Conservation (phyloP, 2,113 vertebrate species). For the Python bivittatus region DNA sequence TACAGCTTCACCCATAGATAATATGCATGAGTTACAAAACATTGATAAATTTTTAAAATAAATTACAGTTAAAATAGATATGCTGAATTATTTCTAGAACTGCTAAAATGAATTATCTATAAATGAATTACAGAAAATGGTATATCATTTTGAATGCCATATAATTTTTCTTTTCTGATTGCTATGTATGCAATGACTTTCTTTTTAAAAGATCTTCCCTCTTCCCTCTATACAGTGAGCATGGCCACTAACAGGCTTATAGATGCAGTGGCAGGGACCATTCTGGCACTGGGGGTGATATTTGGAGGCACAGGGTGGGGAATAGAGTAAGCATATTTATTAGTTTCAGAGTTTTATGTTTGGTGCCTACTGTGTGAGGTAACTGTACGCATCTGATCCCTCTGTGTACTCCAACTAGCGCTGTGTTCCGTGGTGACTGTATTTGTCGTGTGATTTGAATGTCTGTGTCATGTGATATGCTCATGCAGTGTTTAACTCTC, state of each 20-base stretch:
- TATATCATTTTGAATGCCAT: slow-evolving; percentile 50
- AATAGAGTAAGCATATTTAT: slow-evolving; percentile 99
- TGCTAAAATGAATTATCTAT: slow-evolving; percentile 33
- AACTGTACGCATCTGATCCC: slow-evolving; percentile 74
- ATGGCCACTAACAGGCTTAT: slow-evolving; percentile 99
- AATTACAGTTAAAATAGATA: slow-evolving; percentile 11
- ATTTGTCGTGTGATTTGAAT: slow-evolving; percentile 86
- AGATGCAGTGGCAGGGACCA: slow-evolving; percentile 99
- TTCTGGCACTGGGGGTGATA: slow-evolving; percentile 99
- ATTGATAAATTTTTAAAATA: neutral
- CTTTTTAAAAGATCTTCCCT: slow-evolving; percentile 77
- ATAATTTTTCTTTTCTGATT: slow-evolving; percentile 65
- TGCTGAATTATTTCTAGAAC: slow-evolving; percentile 16
- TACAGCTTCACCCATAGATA: neutral
- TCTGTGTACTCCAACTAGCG: slow-evolving; percentile 84
- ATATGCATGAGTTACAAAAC: neutral
- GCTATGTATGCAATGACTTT: slow-evolving; percentile 54
- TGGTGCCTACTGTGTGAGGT: slow-evolving; percentile 89
- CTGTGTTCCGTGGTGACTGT: slow-evolving; percentile 86
- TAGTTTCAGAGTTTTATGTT: slow-evolving; percentile 86
- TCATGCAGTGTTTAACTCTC: slow-evolving; percentile 90
- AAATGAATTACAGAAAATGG: slow-evolving; percentile 24
- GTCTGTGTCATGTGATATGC: slow-evolving; percentile 89
- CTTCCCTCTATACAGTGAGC: slow-evolving; percentile 99
- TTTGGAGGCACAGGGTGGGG: slow-evolving; percentile 99